phyloP scores from a whole-genome alignment of 2,797 vertebrate genomes.

The Pseudochaenichthys georgianus region DNA sequence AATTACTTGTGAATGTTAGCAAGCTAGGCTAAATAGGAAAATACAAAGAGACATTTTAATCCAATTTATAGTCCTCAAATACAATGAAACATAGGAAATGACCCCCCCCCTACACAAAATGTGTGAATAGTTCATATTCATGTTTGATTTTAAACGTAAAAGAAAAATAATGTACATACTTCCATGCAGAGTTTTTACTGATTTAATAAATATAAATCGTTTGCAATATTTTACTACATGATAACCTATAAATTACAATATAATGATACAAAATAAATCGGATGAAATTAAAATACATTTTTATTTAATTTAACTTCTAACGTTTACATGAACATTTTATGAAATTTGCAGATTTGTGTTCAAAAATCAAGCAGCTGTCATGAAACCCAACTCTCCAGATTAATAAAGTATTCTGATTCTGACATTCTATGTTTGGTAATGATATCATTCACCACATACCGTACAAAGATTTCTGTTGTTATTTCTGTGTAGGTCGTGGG shows the following conservation, averaged over 20 bases:
- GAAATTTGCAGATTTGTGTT: too few species aligned
- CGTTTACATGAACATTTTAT: too few species aligned
- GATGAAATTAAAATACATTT: too few species aligned
- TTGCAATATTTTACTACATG: not conserved
- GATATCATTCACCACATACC: not conserved
- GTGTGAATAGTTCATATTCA: not conserved
- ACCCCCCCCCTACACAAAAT: not conserved
- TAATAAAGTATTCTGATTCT: too few species aligned
- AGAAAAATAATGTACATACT: not conserved
- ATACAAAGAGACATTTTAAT: too few species aligned
- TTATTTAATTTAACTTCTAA: too few species aligned
- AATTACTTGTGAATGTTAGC: not conserved
- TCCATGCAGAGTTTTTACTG: not conserved
- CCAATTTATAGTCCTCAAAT: too few species aligned
- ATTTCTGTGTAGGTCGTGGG: slow-evolving; percentile 9
- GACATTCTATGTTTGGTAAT: not conserved
- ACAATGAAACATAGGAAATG: not conserved
- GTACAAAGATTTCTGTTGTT: not conserved
- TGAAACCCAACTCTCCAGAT: too few species aligned
- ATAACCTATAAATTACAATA: not conserved
- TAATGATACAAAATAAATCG: not conserved
- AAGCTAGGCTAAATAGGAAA: not conserved
- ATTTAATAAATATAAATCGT: not conserved
- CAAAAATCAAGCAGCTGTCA: too few species aligned
- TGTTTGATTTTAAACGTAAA: not conserved